These are phyloP conservation scores for Sylvia borin DNA, from an alignment of 2,797 vertebrate species.

Conservation along the genomic window DNA sequence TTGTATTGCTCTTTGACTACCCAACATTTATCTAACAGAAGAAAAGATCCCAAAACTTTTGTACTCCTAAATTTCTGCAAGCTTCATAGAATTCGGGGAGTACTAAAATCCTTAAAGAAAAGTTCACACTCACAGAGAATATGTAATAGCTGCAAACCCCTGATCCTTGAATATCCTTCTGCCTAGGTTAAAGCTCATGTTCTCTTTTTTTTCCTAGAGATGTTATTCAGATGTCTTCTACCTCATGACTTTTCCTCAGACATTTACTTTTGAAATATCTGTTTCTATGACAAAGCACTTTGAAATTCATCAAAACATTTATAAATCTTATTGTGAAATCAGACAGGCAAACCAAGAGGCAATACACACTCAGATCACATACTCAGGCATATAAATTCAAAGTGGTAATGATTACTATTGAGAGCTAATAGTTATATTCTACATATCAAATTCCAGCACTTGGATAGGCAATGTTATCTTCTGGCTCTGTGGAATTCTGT, in stretches of 20 bases:
- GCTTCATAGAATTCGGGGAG: not conserved
- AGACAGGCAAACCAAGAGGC: not conserved
- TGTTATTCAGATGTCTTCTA: not conserved
- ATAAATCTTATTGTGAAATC: not conserved
- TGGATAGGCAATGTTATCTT: not conserved
- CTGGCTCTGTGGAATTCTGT: not conserved
- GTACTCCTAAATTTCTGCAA: not conserved
- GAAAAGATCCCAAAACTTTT: not conserved
- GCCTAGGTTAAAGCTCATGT: rapidly evolving
- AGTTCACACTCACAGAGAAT: not conserved
- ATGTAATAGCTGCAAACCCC: not conserved
- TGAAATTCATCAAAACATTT: not conserved
- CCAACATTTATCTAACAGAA: not conserved
- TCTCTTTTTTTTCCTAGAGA: not conserved
- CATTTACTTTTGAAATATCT: not conserved
- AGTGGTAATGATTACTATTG: not conserved
- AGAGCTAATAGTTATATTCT: not conserved
- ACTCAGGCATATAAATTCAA: not conserved
- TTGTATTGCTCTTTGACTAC: not conserved
- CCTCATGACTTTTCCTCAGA: not conserved
- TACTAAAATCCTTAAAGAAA: not conserved
- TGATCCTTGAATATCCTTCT: not conserved
- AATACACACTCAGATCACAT: not conserved
- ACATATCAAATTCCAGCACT: not conserved
- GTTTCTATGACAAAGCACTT: not conserved